Percentiles rank a stretch among this genome's conserved stretches.
phyloP scores from a whole-genome alignment of 2,797 vertebrate genomes.

The Phylloscopus collybita region DNA sequence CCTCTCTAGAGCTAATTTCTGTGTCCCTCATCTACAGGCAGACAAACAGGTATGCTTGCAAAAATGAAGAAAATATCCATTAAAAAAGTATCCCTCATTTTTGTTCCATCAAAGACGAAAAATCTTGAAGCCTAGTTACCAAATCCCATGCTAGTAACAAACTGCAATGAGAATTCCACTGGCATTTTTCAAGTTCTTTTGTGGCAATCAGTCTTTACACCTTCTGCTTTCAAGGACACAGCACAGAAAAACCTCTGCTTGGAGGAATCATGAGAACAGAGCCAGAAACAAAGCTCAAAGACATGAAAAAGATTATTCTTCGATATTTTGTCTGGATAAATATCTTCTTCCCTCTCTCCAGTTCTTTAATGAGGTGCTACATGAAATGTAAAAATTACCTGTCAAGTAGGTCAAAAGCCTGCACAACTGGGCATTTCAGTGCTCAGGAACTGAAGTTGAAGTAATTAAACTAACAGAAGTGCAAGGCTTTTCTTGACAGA shows the following conservation, averaged over 20 bases:
- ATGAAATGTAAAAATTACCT: conserved; percentile 11
- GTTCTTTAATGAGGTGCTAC: neutral
- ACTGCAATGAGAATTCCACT: neutral
- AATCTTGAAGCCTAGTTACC: neutral
- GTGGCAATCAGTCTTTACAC: neutral
- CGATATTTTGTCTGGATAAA: neutral
- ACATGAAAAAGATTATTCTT: neutral
- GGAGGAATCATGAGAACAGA: neutral
- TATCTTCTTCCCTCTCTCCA: neutral
- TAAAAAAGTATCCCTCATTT: neutral
- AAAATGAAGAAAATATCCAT: neutral
- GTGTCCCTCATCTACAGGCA: neutral
- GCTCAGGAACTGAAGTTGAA: neutral
- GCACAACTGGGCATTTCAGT: conserved; percentile 9
- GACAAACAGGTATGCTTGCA: fast-evolving
- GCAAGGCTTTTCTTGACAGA: neutral
- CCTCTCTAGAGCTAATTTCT: neutral
- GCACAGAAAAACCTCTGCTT: neutral
- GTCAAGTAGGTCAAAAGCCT: conserved; percentile 44
- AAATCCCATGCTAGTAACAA: neutral
- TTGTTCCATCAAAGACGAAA: neutral
- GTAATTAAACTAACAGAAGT: conserved; percentile 6
- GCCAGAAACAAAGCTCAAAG: neutral
- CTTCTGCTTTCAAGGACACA: conserved; percentile 29
- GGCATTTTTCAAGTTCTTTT: neutral